Percentiles rank a stretch among this genome's conserved stretches.
phyloP scores from a whole-genome alignment of 53 echinoderm and acorn worm species.

The Paracentrotus lividus region DNA sequence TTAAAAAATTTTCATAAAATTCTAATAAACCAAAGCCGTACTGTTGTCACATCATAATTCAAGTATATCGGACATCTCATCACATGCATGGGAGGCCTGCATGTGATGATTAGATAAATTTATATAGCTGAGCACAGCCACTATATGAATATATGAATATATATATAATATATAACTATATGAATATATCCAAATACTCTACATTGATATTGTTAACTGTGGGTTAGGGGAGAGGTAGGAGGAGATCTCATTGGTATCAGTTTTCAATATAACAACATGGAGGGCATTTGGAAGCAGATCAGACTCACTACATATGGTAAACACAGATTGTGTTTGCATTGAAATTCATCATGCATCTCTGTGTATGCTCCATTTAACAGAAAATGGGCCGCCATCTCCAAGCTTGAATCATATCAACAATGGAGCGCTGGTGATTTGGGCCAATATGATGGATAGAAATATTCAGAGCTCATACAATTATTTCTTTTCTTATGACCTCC shows the following conservation, averaged over 20 bases:
- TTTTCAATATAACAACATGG: background rate
- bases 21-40: background rate
- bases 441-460: conserved; percentile 31
- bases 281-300: conserved; percentile 4
- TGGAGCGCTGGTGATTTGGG: background rate
- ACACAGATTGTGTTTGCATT: conserved; percentile 49
- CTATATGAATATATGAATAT: too few species aligned
- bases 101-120: too few species aligned
- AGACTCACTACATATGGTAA: conserved; percentile 1
- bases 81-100: too few species aligned
- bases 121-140: too few species aligned
- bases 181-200: too few species aligned
- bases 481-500: background rate
- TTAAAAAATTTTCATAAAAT: background rate
- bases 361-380: conserved; percentile 50
- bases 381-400: conserved; percentile 29
- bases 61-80: too few species aligned
- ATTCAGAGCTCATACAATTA: conserved; percentile 12
- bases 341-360: conserved; percentile 45
- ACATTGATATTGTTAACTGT: background rate
- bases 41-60: background rate
- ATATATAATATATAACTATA: too few species aligned
- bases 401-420: conserved; percentile 17
- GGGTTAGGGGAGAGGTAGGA: conserved; percentile 1
- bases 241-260: background rate